Evolutionary conservation across 2,113 vertebrate genomes (phyloP), one percentile per base, ranked within the genome.

Genomic region (Colinus virginianus): DNA sequence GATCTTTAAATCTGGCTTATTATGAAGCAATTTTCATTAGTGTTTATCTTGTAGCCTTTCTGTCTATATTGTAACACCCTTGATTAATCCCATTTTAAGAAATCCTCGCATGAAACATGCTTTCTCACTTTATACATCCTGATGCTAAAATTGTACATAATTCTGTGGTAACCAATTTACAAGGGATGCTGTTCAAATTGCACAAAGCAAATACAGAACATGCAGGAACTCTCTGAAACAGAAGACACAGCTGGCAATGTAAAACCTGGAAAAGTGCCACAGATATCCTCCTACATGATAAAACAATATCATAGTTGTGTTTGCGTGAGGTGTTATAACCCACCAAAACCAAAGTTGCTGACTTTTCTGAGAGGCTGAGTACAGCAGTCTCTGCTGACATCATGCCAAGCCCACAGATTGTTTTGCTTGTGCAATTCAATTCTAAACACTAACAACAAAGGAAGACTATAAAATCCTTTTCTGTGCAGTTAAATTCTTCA

Each of bases 371-470:
- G 15, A 88, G 26, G 30, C 26, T 77, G 56, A 22, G 63, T 63
- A 87, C 25, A 63, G 43, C 38, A 63, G 32, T 4, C 58, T 48
- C 49, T 32, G 56, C 58, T 81, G 64, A 42, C 14, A 56, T 30
- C 0, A 0, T 64, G 20, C 45, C 51, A 92, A 90, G 18, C 51
- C 68, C 49, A 40, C 42, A 80, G 62, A 78, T 15, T 59, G 56
- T 75, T 94, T 69, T 74, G 30, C 43, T 88, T 79, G 32, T 84
- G 34, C 53, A 76, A 30, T 30, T 32, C 36, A 42, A 26, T 89
- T 90, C 70, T 78, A 46, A 91, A 79, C 46, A 46, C 78, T 43
- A 55, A 45, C 40, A 87, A 69, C 48, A 88, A 87, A 76, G 84
- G 51, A 38, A 82, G 48, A 13, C 51, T 77, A 78, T 77, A 90